Evolutionary conservation across 2,113 vertebrate genomes (phyloP), one percentile per base, ranked within the genome.

Genomic region (Prunella fulvescens): DNA sequence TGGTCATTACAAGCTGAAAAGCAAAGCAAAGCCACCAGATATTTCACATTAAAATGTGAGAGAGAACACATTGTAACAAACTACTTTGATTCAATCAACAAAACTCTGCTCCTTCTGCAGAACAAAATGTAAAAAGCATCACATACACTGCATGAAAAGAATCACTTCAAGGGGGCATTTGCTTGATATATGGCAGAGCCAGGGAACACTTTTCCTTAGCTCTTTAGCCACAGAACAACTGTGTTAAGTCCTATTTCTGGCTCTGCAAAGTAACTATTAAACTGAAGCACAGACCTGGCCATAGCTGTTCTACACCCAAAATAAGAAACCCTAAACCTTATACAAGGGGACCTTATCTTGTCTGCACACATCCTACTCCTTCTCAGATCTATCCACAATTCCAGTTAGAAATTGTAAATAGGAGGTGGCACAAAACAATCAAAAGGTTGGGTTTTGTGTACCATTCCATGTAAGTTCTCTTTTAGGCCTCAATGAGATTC

Each of bases 1-100:
- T 99, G 94, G 98, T 99, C 99, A 99, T 99, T 87, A 99, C 99
- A 97, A 99, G 98, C 99, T 99, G 92, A 66, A 96, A 96, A 93
- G 42, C 57, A 86, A 81, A 82, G 77, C 89, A 95, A 91, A 81
- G 84, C 42, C 81, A 73, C 9, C 33, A 88, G 28, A 37, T 8
- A 47, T 62, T 86, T 86, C 66, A 84, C 7, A 35, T 23, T 56
- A 51, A 89, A 93, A 81, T 3, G n/a, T 1, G 14, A 2, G 8
- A 50, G 39, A 53, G 33, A 83, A 40, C 23, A 35, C 51, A 23
- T 28, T 48, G 19, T 12, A 61, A 35, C 16, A 79, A 91, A 39
- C 26, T 51, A 24, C 31, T 64, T 29, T 8, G 26, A 80, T 19
- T 83, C 39, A 76, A 56, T 29, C 40, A 62, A 62, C 10, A 60